Percentiles rank a stretch among this genome's conserved stretches.
Evolutionary conservation across 2,888 invertebrate species (phyloP).

Genomic region (Cactoblastis cactorum): DNA sequence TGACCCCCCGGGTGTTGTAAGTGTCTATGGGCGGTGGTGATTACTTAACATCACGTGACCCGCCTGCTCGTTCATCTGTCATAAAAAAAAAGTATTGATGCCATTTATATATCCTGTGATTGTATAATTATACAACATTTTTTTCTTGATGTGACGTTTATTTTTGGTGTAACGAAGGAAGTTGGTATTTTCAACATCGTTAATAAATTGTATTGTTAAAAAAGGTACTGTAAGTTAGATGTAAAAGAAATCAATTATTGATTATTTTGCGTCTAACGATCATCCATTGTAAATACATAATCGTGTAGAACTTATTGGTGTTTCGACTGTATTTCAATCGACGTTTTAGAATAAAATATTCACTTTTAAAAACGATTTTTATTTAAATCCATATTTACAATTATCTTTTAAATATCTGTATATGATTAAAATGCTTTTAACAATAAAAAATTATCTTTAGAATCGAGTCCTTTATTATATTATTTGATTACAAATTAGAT

Average conservation of each 20-base stretch:
- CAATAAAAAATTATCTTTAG: too few species aligned
- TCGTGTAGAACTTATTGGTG: conserved; percentile 41
- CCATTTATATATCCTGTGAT: conserved; percentile 15
- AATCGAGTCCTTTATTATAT: too few species aligned
- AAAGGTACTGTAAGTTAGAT: not conserved
- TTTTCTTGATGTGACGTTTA: conserved; percentile 14
- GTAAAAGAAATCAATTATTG: conserved; percentile 1
- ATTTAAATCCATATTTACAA: conserved; percentile 24
- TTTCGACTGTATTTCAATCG: conserved; percentile 43
- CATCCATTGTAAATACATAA: conserved; percentile 44
- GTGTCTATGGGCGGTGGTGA: too few species aligned
- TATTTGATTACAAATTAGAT: too few species aligned
- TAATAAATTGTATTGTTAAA: not conserved
- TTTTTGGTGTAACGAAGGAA: conserved; percentile 25
- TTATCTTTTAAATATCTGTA: too few species aligned
- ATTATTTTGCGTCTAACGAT: conserved; percentile 30
- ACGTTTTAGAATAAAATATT: conserved; percentile 58
- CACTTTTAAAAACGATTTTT: conserved; percentile 41
- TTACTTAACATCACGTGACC: too few species aligned
- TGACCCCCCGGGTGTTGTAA: too few species aligned
- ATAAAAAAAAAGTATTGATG: too few species aligned
- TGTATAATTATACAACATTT: not conserved
- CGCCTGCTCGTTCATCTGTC: too few species aligned
- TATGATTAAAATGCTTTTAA: too few species aligned
- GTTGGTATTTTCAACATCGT: not conserved